A percentile compares a stretch with the other conserved stretches of the same genome.
Evolutionary conservation across 1,140 invertebrate genomes (phyloP).

Genomic region (Idris sp.): DNA sequence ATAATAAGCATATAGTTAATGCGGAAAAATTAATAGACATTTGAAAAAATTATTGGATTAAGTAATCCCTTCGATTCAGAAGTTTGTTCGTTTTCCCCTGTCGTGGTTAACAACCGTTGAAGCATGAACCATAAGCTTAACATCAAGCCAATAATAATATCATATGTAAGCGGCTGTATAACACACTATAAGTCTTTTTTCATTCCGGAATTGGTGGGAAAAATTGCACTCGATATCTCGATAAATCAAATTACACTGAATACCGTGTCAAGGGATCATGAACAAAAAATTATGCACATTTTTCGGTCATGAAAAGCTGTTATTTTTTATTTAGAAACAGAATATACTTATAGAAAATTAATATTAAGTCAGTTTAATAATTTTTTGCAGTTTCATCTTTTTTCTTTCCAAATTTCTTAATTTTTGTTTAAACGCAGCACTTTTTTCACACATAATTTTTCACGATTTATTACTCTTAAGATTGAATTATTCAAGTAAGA

Average conservation of each 20-base stretch:
- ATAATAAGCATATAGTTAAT: constrained; percentile 20
- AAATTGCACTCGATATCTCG: constrained; percentile 63
- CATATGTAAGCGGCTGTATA: constrained; percentile 42
- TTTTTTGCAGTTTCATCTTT: too few species aligned
- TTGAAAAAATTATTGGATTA: constrained; percentile 61
- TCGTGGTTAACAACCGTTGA: constrained; percentile 57
- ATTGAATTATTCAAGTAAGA: too few species aligned
- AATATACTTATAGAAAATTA: too few species aligned
- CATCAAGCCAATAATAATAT: constrained; percentile 66
- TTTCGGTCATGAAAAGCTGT: too few species aligned
- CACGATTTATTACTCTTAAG: too few species aligned
- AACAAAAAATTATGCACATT: not conserved
- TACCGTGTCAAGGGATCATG: too few species aligned
- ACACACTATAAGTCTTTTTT: too few species aligned
- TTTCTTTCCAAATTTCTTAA: too few species aligned
- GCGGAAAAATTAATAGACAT: constrained; percentile 10
- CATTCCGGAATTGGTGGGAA: constrained; percentile 70
- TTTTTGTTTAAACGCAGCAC: too few species aligned
- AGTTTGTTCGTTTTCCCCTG: constrained; percentile 52
- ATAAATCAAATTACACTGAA: constrained; percentile 74
- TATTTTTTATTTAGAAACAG: too few species aligned
- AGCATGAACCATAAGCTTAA: constrained; percentile 68
- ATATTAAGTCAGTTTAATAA: too few species aligned
- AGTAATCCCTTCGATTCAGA: constrained; percentile 67
- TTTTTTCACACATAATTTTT: too few species aligned